Percentiles rank a stretch among this genome's conserved stretches.
These are phyloP conservation scores for Steinernema khuongi DNA, from an alignment of 1,140 invertebrate species.

Conservation along the genomic window DNA sequence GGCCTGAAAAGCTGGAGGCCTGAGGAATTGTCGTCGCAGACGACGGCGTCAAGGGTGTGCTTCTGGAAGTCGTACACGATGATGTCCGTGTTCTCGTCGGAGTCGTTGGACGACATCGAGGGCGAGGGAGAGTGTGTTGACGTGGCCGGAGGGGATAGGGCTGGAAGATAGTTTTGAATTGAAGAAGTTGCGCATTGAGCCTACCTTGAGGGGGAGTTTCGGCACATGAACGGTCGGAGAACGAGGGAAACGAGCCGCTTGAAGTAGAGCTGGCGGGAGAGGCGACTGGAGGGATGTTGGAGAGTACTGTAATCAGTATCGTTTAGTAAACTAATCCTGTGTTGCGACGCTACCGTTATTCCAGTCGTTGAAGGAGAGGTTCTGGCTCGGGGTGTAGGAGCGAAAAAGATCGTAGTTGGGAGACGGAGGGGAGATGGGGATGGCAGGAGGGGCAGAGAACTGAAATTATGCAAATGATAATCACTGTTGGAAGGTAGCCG, in stretches of 20 bases:
- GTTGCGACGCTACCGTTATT: background rate
- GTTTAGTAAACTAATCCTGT: background rate
- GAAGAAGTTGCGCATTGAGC: background rate
- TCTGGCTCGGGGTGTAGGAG: background rate
- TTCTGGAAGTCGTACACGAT: background rate
- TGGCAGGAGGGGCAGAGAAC: too few species aligned
- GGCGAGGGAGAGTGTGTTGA: background rate
- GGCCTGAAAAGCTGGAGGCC: background rate
- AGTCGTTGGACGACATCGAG: background rate
- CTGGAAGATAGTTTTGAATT: background rate
- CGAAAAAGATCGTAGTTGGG: background rate
- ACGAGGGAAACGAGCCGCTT: background rate
- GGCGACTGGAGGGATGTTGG: background rate
- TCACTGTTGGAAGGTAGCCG: too few species aligned
- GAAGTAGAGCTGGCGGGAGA: conserved; percentile 1
- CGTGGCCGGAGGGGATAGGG: background rate
- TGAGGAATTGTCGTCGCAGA: background rate
- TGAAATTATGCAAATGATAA: too few species aligned
- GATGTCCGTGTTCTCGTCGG: background rate
- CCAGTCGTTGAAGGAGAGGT: background rate
- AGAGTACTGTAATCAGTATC: background rate
- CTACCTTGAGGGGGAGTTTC: conserved; percentile 1
- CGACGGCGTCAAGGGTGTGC: background rate
- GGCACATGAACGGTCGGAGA: background rate
- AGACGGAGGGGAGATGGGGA: too few species aligned